Evolutionary conservation across 2,113 vertebrate genomes (phyloP), one percentile per base, ranked within the genome.

Genomic region (Chaetops frenatus): DNA sequence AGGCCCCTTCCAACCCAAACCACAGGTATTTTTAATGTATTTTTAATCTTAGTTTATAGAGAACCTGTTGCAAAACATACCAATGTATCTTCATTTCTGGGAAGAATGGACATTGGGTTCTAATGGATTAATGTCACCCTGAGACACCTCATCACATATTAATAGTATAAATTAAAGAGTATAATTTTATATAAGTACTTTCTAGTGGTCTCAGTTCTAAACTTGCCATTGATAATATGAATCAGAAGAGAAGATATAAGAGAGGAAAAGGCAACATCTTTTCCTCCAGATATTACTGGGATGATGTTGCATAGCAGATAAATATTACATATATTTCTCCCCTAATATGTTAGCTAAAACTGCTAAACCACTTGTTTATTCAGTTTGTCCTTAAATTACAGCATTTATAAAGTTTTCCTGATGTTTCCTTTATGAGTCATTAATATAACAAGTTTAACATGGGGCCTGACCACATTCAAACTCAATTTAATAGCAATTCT

Each of bases 331-430:
- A 73, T 24, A 57, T 47, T 82, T 87, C 92, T 67, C 15, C 16
- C 5, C 11, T 28, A 73, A 44, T 53, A 40, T 54, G 13, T 77
- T 86, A 38, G 84, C 28, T 92, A 42, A 95, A 85, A 87, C 56
- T 71, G 56, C 45, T 81, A 95, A 93, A 92, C 61, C 45, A 92
- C 74, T 81, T 79, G 33, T 90, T 95, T 82, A 47, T n/a, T 91
- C 40, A 47, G 42, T 42, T 23, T 57, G 60, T 88, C 47, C 57
- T 89, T 86, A 92, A 95, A 87, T 81, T 69, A 93, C 83, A 72
- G 47, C 42, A 87, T 48, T 96, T 71, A 45, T 40, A 91, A 74
- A 48, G 11, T 79, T 94, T 85, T 86, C 60, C 25, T 81, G 45
- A 28, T 78, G 73, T 58, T 94, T 96, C 85, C 81, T 92, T 90